These are phyloP conservation scores for Castor canadensis DNA, from an alignment of 2,113 vertebrate species.

Conservation along the genomic window DNA sequence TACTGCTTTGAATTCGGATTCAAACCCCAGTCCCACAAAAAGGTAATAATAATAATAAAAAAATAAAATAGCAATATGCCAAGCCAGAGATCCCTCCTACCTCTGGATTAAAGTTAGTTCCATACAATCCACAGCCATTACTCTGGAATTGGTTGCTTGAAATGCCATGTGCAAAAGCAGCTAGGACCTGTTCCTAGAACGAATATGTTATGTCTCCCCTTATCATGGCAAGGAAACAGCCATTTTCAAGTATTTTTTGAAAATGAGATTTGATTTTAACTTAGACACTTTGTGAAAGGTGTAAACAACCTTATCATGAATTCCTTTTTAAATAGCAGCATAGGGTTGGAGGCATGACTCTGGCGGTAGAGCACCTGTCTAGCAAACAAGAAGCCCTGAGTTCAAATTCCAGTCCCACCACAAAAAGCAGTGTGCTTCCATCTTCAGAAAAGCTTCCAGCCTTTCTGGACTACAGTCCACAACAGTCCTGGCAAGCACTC, in stretches of 20 bases:
- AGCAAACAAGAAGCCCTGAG: too few relatives aligned
- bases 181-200: slow-evolving; percentile 81
- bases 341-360: too few relatives aligned
- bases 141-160: slow-evolving; percentile 81
- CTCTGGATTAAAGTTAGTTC: slow-evolving; percentile 85
- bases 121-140: slow-evolving; percentile 76
- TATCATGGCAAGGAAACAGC: slow-evolving; percentile 76
- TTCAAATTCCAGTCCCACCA: too few relatives aligned
- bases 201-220: slow-evolving; percentile 75
- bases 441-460: slow-evolving; percentile 64
- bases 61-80: too few relatives aligned
- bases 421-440: not conserved
- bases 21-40: too few relatives aligned
- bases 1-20: too few relatives aligned
- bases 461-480: slow-evolving; percentile 31
- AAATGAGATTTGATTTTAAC: slow-evolving; percentile 75
- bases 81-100: not conserved
- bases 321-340: slow-evolving; percentile 66
- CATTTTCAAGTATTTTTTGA: slow-evolving; percentile 82
- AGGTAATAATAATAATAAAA: too few relatives aligned
- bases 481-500: slow-evolving; percentile 78
- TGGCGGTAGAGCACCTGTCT: too few relatives aligned
- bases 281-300: slow-evolving; percentile 78
- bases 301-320: slow-evolving; percentile 54
- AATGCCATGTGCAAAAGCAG: slow-evolving; percentile 81